Percentiles rank a stretch among this genome's conserved stretches.
These are phyloP conservation scores for Chloroclystis v-ata DNA, from an alignment of 2,888 invertebrate genomes.

Conservation along the genomic window DNA sequence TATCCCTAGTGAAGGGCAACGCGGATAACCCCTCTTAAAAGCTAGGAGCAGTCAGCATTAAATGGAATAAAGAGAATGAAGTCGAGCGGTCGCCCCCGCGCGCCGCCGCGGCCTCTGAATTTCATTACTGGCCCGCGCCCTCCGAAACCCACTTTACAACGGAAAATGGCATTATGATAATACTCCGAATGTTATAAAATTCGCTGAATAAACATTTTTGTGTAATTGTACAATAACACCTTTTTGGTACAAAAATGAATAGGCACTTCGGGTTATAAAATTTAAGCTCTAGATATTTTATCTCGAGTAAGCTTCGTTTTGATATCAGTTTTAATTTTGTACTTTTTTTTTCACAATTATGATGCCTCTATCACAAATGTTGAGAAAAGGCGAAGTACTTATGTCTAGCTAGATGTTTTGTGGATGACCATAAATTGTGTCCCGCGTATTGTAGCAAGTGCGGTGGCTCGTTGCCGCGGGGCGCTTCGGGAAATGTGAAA, in stretches of 20 bases:
- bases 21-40: slow-evolving; percentile 78
- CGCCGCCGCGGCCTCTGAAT: slow-evolving; percentile 59
- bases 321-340: too few relatives aligned
- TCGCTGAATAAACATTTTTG: slow-evolving; percentile 71
- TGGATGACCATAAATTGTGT: slow-evolving; percentile 64
- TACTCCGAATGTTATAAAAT: slow-evolving; percentile 74
- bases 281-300: slow-evolving; percentile 7
- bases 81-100: slow-evolving; percentile 66
- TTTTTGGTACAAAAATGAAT: slow-evolving; percentile 36
- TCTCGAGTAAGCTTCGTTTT: too few relatives aligned
- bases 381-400: not conserved
- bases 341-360: too few relatives aligned
- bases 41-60: slow-evolving; percentile 78
- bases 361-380: too few relatives aligned
- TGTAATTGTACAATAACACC: slow-evolving; percentile 66
- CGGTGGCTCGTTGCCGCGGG: slow-evolving; percentile 50
- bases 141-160: slow-evolving; percentile 74
- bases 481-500: slow-evolving; percentile 71
- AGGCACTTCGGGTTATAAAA: slow-evolving; percentile 2
- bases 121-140: slow-evolving; percentile 67
- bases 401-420: slow-evolving; percentile 11
- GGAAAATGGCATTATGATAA: slow-evolving; percentile 76
- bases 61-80: slow-evolving; percentile 77
- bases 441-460: slow-evolving; percentile 49
- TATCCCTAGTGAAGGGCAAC: slow-evolving; percentile 74